A percentile compares a stretch with the other conserved stretches of the same genome.
phyloP scores from a whole-genome alignment of 2,888 invertebrate species.

The Cheiracanthium punctorium region DNA sequence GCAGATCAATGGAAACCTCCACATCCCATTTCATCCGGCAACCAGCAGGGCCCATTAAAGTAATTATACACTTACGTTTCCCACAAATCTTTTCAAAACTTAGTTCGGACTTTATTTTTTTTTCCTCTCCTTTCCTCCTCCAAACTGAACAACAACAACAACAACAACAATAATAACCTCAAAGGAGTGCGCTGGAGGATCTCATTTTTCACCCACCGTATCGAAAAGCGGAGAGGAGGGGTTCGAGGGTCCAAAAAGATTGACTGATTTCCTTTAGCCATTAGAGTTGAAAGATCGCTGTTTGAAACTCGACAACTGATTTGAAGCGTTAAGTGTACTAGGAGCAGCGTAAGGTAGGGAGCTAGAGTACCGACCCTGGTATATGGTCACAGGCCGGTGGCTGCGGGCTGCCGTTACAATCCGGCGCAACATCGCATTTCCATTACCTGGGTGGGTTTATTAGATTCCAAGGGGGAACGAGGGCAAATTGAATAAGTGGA shows the following conservation, averaged over 20 bases:
- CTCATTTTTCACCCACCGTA: conserved; percentile 12
- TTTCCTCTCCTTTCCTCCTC: neutral
- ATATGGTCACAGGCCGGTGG: conserved; percentile 33
- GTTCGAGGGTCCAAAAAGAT: conserved; percentile 14
- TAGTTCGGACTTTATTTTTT: neutral
- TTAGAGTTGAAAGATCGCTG: conserved; percentile 27
- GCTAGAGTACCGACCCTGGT: neutral
- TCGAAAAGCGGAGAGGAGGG: neutral
- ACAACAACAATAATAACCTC: neutral
- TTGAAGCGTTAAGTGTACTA: conserved; percentile 40
- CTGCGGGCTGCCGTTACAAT: conserved; percentile 45
- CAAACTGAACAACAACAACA: conserved; percentile 1
- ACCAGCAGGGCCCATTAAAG: conserved; percentile 4
- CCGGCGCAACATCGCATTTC: conserved; percentile 60
- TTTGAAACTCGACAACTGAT: conserved; percentile 50
- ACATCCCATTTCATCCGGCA: neutral
- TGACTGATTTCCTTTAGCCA: conserved; percentile 34
- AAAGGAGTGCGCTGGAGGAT: neutral
- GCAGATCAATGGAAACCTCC: neutral
- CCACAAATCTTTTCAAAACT: conserved; percentile 14
- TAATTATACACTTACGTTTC: conserved; percentile 10
- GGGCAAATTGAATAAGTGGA: conserved; percentile 17
- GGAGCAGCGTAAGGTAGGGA: too few species aligned
- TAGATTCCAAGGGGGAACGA: conserved; percentile 29
- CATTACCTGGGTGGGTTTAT: conserved; percentile 62